phyloP scores from a whole-genome alignment of 1,140 invertebrate species.

The Nomia melanderi region DNA sequence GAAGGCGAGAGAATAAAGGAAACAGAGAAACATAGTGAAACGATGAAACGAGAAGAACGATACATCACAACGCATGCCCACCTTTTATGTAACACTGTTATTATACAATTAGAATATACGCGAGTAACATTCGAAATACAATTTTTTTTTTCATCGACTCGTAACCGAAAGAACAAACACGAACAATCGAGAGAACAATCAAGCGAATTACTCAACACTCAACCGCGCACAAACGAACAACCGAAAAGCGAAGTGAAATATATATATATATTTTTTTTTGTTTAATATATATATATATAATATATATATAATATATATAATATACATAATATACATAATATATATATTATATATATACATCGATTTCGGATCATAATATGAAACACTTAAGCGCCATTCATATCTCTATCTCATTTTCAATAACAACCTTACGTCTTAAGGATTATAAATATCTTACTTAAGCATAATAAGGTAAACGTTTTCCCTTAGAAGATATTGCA shows the following conservation, averaged over 20 bases:
- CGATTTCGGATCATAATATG: constrained; percentile 33
- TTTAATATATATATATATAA: too few species aligned
- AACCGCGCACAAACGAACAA: constrained; percentile 12
- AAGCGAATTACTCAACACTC: constrained; percentile 51
- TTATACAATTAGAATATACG: constrained; percentile 75
- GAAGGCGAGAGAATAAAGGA: constrained; percentile 60
- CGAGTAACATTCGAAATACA: constrained; percentile 76
- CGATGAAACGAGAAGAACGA: too few species aligned
- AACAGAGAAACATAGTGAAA: too few species aligned
- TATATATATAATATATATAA: too few species aligned
- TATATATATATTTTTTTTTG: too few species aligned
- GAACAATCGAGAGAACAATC: constrained; percentile 60
- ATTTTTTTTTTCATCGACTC: too few species aligned
- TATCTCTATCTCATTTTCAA: constrained; percentile 42
- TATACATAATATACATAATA: too few species aligned
- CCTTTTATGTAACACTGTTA: constrained; percentile 74
- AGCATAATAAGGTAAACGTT: constrained; percentile 58
- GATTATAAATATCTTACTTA: constrained; percentile 60
- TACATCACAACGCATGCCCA: constrained; percentile 76
- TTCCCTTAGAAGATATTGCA: constrained; percentile 66
- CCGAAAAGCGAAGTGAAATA: constrained; percentile 27
- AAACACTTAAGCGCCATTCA: constrained; percentile 58
- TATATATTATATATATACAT: too few species aligned
- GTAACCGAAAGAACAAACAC: too few species aligned
- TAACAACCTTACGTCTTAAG: constrained; percentile 64